Conservation (phyloP, 2,888 invertebrate species). For the Drosophila kanekoi region DNA sequence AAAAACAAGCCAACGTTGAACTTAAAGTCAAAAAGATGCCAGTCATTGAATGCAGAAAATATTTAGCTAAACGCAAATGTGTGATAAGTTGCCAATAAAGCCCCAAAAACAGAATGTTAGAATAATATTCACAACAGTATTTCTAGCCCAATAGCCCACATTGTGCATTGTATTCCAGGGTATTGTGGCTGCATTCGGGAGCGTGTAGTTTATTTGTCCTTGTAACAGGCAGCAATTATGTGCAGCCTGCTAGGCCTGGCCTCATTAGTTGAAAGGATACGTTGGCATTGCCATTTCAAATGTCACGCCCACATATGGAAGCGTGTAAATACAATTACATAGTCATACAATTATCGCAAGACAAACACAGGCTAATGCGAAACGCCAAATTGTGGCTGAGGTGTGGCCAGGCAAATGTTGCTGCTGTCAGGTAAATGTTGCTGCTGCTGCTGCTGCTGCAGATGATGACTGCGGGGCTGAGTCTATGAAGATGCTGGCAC, state of each 20-base stretch:
- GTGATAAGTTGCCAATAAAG: background rate
- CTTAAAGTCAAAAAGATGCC: conserved; percentile 15
- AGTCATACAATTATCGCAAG: conserved; percentile 76
- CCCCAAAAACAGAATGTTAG: background rate
- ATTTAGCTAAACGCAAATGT: background rate
- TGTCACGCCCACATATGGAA: conserved; percentile 35
- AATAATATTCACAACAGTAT: background rate
- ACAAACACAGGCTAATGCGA: conserved; percentile 75
- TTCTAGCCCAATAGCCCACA: background rate
- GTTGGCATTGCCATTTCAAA: conserved; percentile 26
- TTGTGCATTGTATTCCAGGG: background rate
- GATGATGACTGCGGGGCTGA: conserved; percentile 42
- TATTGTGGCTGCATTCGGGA: conserved; percentile 4
- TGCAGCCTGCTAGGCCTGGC: conserved; percentile 33
- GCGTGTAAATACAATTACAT: conserved; percentile 74
- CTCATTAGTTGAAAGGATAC: conserved; percentile 71
- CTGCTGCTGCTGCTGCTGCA: conserved; percentile 19
- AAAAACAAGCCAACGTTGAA: conserved; percentile 10
- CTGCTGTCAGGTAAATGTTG: conserved; percentile 20
- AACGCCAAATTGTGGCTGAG: conserved; percentile 71
- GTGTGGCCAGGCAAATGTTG: conserved; percentile 66
- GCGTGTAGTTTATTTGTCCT: conserved; percentile 32
- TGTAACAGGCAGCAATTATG: conserved; percentile 58
- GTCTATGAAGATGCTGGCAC: conserved; percentile 56
- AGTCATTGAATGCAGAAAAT: conserved; percentile 3